Base-by-base conservation (phyloP, 2,888 invertebrate species). In the Dasysyrphus tricinctus region DNA sequence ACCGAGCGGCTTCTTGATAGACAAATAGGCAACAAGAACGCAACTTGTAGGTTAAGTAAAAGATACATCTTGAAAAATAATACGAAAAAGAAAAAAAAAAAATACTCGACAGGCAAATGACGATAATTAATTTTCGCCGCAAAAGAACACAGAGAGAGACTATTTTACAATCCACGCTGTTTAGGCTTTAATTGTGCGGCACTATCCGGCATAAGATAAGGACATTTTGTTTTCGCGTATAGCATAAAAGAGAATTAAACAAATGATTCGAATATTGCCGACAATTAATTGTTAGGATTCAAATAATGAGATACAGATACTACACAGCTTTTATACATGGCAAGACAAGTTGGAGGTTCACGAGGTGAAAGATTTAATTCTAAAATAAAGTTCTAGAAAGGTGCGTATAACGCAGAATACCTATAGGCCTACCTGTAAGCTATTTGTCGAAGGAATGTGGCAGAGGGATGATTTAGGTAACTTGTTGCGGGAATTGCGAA, bases 241-340 rank as follows among this genome's bases (percentile, higher is more conserved):
- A 32, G 47, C 14, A 47, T 16, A 29, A 16, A 56, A 51, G 44
- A 73, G 39, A 59, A 51, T 80, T 70, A 76, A 73, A 77, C 54
- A 74, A 85, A 85, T 77, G 77, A 69, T 76, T 84, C 54, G 76
- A 76, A 76, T 80, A 80, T 73, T 81, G 61, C 69, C 70, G 69
- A 69, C 72, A 63, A 56, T 80, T 49, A 49, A 74, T 80, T 83
- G 77, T 77, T 16, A 37, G 39, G 34, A 77, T 73, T 72, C 59
- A 80, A 80, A 84, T 80, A 80, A 84, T 80, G 47, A 59, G 76
- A 76, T 54, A 72, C 4, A 37, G 5, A 44, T 39, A 39, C 5
- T 14, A 3, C 42, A 42, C 37, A 9, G 12, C 12, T 37, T 6
- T 5, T 7, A 44, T n/a, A 44, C 44, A 44, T n/a, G 7, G 14